These are phyloP conservation scores for Drosophila serrata DNA, from an alignment of 1,140 invertebrate genomes.

Conservation along the genomic window DNA sequence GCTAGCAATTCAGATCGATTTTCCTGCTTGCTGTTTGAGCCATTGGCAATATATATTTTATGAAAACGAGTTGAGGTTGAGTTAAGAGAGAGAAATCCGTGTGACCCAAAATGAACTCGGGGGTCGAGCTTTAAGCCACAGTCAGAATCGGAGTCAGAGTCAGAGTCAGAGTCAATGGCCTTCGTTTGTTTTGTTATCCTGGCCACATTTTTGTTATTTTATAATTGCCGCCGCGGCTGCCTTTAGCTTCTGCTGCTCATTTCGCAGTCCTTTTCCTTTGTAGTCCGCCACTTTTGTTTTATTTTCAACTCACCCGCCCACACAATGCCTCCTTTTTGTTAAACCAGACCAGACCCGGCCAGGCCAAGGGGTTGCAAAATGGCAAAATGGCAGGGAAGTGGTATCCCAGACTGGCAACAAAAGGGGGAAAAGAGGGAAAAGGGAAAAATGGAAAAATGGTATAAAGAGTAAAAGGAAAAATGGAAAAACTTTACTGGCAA, in stretches of 20 bases:
- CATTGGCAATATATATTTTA: constrained; percentile 43
- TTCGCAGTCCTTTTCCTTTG: constrained; percentile 44
- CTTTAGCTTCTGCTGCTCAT: constrained; percentile 31
- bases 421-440: not conserved
- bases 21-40: constrained; percentile 12
- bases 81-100: constrained; percentile 31
- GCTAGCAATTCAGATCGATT: constrained; percentile 39
- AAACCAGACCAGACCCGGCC: constrained; percentile 24
- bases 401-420: constrained; percentile 25
- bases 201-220: constrained; percentile 55
- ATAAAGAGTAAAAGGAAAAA: constrained; percentile 2
- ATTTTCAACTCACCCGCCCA: not conserved
- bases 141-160: constrained; percentile 33
- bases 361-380: constrained; percentile 19
- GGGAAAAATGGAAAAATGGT: constrained; percentile 5
- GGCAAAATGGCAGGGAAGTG: constrained; percentile 3
- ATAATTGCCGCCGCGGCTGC: constrained; percentile 53
- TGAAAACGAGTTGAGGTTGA: constrained; percentile 28
- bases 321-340: constrained; percentile 28
- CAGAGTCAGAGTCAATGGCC: constrained; percentile 46
- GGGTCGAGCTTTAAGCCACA: constrained; percentile 18
- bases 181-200: constrained; percentile 37
- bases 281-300: constrained; percentile 29
- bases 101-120: constrained; percentile 42
- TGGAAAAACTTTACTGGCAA: constrained; percentile 25